These are phyloP conservation scores for Arctocebus calabarensis DNA, from an alignment of 2,797 vertebrate species.

Conservation along the genomic window DNA sequence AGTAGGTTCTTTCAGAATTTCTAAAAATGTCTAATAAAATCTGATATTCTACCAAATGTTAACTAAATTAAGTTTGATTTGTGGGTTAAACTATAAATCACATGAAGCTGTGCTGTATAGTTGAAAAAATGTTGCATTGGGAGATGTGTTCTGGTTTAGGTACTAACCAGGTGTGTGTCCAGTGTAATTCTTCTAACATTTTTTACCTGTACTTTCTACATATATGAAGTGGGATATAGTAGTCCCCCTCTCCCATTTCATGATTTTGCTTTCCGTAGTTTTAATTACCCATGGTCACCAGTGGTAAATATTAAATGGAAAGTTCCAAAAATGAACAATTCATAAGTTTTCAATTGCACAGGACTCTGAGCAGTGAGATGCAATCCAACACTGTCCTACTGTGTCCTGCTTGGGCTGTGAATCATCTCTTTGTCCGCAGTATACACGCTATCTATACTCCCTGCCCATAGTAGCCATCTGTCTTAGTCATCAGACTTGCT, in stretches of 20 bases:
- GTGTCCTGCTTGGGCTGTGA: not conserved
- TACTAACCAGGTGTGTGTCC: slow-evolving; percentile 23
- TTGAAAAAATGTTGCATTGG: slow-evolving; percentile 26
- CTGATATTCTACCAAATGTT: not conserved
- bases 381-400: not conserved
- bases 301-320: not conserved
- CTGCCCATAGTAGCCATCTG: not conserved
- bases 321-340: not conserved
- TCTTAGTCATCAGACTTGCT: not conserved
- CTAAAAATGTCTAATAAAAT: slow-evolving; percentile 15
- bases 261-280: not conserved
- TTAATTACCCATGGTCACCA: not conserved
- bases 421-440: not conserved
- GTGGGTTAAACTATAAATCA: slow-evolving; percentile 1
- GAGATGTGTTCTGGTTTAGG: not conserved
- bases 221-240: not conserved
- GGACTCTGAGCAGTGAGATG: not conserved
- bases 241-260: not conserved
- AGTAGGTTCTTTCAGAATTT: slow-evolving; percentile 45
- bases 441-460: not conserved
- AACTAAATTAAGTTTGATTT: slow-evolving; percentile 37
- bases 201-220: slow-evolving; percentile 2
- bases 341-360: not conserved
- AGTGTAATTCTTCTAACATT: not conserved
- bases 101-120: not conserved